A percentile compares a stretch with the other conserved stretches of the same genome.
phyloP scores from a whole-genome alignment of 2,888 invertebrate species.

The Beris morrisii region DNA sequence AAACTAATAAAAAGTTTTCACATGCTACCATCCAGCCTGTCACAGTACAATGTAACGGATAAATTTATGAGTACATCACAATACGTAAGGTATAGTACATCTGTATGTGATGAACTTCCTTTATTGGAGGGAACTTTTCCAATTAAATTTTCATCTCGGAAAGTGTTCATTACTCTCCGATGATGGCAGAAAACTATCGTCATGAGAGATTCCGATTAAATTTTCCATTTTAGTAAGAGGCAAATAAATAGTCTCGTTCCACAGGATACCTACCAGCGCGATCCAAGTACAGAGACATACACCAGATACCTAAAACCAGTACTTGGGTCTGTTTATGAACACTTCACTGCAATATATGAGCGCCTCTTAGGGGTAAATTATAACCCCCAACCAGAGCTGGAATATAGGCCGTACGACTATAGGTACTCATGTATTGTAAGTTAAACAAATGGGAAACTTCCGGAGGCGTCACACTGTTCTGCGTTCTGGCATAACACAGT shows the following conservation, averaged over 20 bases:
- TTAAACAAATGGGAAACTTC: too few species aligned
- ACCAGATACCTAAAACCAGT: too few species aligned
- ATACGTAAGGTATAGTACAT: neutral
- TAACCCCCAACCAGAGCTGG: too few species aligned
- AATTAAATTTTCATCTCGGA: conserved; percentile 21
- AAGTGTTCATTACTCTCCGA: conserved; percentile 12
- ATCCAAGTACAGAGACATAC: neutral
- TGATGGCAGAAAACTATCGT: neutral
- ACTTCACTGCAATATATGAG: too few species aligned
- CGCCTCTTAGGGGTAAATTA: too few species aligned
- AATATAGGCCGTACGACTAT: too few species aligned
- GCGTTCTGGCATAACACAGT: too few species aligned
- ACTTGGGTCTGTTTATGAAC: too few species aligned
- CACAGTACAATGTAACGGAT: neutral
- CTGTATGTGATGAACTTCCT: neutral
- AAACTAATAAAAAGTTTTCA: neutral
- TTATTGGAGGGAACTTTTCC: conserved; percentile 8
- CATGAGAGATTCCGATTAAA: too few species aligned
- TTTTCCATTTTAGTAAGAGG: neutral
- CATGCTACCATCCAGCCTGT: neutral
- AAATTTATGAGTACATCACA: neutral
- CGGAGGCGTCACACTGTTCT: too few species aligned
- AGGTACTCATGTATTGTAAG: too few species aligned
- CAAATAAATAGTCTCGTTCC: neutral
- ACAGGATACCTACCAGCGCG: neutral